Conservation (phyloP, 2,888 invertebrate species). For the Piscicola geometra region DNA sequence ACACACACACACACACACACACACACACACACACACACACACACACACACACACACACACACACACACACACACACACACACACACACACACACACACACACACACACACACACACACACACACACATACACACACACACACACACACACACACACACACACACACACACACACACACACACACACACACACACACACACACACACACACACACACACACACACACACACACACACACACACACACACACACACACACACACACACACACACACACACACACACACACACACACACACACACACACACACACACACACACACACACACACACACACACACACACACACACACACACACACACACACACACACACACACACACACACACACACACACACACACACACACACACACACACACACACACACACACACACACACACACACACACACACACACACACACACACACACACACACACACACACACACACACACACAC, state of each 20-base stretch:
- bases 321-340: constrained; percentile 1
- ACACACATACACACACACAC: constrained; percentile 6
- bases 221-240: constrained; percentile 1
- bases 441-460: constrained; percentile 8
- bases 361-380: neutral
- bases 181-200: neutral
- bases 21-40: too few relatives aligned
- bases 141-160: constrained; percentile 4
- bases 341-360: constrained; percentile 8
- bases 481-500: neutral
- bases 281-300: neutral
- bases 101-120: neutral
- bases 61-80: too few relatives aligned
- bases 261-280: neutral
- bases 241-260: constrained; percentile 8
- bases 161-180: neutral
- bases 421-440: constrained; percentile 1
- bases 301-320: constrained; percentile 5
- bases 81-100: neutral
- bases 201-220: constrained; percentile 5
- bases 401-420: constrained; percentile 5
- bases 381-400: neutral
- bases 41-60: too few relatives aligned
- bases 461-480: neutral
- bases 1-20: too few relatives aligned